Conservation (phyloP, 2,797 vertebrate species). For the Melanotaenia trifasciata region DNA sequence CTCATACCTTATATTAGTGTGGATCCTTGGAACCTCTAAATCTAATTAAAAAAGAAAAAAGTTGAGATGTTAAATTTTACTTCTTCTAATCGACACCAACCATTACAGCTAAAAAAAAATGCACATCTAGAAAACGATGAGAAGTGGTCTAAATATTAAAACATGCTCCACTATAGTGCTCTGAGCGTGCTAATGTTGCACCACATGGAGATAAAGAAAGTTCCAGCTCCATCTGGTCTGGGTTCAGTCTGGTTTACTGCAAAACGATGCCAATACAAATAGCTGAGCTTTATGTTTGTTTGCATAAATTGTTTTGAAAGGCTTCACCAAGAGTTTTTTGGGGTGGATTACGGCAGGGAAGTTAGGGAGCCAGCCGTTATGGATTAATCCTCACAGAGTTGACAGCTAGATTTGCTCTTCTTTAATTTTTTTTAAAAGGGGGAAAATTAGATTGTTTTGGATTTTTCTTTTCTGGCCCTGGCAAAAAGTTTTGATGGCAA, state of each 20-base stretch:
- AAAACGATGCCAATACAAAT: conserved; percentile 96
- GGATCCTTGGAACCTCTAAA: conserved; percentile 4
- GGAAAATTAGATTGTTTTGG: conserved; percentile 64
- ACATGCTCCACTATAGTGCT: conserved; percentile 51
- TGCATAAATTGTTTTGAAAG: conserved; percentile 98
- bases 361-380: conserved; percentile 76
- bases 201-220: conserved; percentile 76
- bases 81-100: conserved; percentile 32
- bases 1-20: neutral
- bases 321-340: conserved; percentile 91
- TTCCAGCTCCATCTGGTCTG: conserved; percentile 89
- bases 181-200: conserved; percentile 74
- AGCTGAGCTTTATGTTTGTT: conserved; percentile 95
- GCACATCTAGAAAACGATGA: conserved; percentile 53
- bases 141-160: conserved; percentile 66
- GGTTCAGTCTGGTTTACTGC: conserved; percentile 92
- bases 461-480: conserved; percentile 68
- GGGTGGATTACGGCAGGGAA: conserved; percentile 87
- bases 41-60: neutral
- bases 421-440: conserved; percentile 50
- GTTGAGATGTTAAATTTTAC: conserved; percentile 20
- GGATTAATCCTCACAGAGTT: conserved; percentile 78
- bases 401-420: conserved; percentile 78
- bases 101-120: conserved; percentile 32
- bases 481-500: conserved; percentile 66